Evolutionary conservation across 2,797 vertebrate genomes (phyloP), one percentile per base, ranked within the genome.

Genomic region (Mus caroli): DNA sequence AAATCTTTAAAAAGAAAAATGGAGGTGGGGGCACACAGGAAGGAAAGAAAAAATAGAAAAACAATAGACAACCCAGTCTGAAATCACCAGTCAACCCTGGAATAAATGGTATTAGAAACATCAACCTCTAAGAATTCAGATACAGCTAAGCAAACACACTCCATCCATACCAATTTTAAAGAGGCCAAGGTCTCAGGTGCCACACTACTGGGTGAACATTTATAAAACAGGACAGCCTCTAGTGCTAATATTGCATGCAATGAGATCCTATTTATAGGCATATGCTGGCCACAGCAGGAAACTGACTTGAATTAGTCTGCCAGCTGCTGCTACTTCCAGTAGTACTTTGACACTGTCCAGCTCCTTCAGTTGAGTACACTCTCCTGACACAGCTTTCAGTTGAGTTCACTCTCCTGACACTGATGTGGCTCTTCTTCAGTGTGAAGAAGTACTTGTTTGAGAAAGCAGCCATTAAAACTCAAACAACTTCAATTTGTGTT

Each of bases 401-500:
- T 31, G 24, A 76, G 52, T 40, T 80, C 8, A 50, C 60, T 85
- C 89, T 87, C 78, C 75, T 89, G n/a, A 28, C 88, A 83, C 4
- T 50, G 62, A 50, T 64, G 88, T 43, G 46, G 78, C 79, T 96
- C 20, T 95, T 71, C 69, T 88, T 94, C 87, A 85, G 46, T 71
- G 52, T 95, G 31, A 94, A 90, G 37, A 84, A 96, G 78, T 52
- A 89, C 37, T 76, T 89, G 31, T 85, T 79, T 91, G 85, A 96
- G 50, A 92, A 95, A 95, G 56, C 12, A 73, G 60, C 43, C 62
- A 94, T 22, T n/a, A 73, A 28, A 9, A 85, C 34, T 20, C 31
- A 69, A 37, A 64, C 82, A 88, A 37, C 17, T 77, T 84, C 76
- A 91, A 78, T 82, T 60, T 93, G 77, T 94, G 91, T 94, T 96